Base-by-base conservation (phyloP, 2,888 invertebrate species). In the Aphodius granarius region DNA sequence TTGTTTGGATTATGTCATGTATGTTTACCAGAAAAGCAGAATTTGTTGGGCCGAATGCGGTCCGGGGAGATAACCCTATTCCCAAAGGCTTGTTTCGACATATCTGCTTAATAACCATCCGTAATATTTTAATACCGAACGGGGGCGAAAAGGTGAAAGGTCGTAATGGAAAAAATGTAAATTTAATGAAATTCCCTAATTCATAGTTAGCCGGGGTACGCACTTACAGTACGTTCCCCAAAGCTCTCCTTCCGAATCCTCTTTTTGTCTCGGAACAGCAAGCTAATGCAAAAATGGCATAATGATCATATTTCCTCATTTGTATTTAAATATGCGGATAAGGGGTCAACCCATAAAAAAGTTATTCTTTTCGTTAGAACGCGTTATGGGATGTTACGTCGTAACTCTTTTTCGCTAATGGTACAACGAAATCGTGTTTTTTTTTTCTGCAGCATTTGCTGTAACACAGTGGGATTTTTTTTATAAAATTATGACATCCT, bases 161-260 rank as follows among this genome's bases (percentile, higher is more conserved):
- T 62, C 63, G 63, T 19, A 63, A 62, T 5, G 68, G 74, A 17
- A 70, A 74, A 71, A 70, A 70, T 70, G 74, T 74, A 70, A 70
- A 63, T 74, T 73, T 70, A 68, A 74, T 74, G 66, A 74, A 21
- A 70, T 74, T 64, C 64, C 71, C 62, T 63, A 73, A 73, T 73
- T 65, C 22, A 64, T 72, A 72, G 65, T 74, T 74, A 63, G 43
- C 18, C 63, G 63, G 70, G 19, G 74, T 13, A 68, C 63, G 74
- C 19, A n/a, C 70, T 74, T 23, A 74, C 17, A 74, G 70, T 22
- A 74, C 62, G 63, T 70, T 23, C 43, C 43, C 43, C 43, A 43
- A 43, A 43, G 43, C 43, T 43, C 13, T 43, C 43, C 43, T 1
- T 43, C 43, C 43, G 43, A 6, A 43, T 43, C 43, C 43, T 43